phyloP scores from a whole-genome alignment of 1,140 invertebrate species.

The Platyura marginata region DNA sequence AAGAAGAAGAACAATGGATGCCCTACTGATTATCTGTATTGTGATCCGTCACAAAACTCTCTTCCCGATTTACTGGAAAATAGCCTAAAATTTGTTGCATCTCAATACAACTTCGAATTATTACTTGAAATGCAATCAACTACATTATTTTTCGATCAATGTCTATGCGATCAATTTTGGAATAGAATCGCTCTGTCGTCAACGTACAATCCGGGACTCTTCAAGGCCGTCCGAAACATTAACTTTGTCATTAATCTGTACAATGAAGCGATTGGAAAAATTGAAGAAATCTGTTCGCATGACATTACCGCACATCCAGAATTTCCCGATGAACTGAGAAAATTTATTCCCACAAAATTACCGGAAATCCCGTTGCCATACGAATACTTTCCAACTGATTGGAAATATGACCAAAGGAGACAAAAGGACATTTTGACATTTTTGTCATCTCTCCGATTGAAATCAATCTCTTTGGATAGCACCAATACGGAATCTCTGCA shows the following conservation, averaged over 20 bases:
- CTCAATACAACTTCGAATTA: not conserved
- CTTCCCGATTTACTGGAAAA: constrained; percentile 4
- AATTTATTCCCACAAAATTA: constrained; percentile 20
- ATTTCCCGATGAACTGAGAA: constrained; percentile 31
- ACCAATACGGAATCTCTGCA: not conserved
- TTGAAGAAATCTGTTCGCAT: constrained; percentile 38
- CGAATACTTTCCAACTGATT: constrained; percentile 32
- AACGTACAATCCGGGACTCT: constrained; percentile 27
- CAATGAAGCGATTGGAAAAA: constrained; percentile 39
- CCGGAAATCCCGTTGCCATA: constrained; percentile 26
- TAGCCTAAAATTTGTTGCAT: constrained; percentile 10
- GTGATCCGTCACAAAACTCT: too few relatives aligned
- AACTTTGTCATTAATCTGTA: constrained; percentile 38
- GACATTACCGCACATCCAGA: constrained; percentile 25
- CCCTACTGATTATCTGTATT: constrained; percentile 9
- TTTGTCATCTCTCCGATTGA: not conserved
- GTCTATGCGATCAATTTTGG: constrained; percentile 36
- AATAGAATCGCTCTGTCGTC: constrained; percentile 31
- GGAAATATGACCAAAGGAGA: constrained; percentile 12
- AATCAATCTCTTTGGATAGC: not conserved
- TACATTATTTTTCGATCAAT: constrained; percentile 13
- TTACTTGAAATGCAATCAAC: constrained; percentile 8
- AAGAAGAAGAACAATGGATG: too few relatives aligned
- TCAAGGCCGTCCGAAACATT: constrained; percentile 29
- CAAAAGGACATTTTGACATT: not conserved